Evolutionary conservation across 2,113 vertebrate genomes (phyloP), one percentile per base, ranked within the genome.

Genomic region (Scytalopus superciliaris): DNA sequence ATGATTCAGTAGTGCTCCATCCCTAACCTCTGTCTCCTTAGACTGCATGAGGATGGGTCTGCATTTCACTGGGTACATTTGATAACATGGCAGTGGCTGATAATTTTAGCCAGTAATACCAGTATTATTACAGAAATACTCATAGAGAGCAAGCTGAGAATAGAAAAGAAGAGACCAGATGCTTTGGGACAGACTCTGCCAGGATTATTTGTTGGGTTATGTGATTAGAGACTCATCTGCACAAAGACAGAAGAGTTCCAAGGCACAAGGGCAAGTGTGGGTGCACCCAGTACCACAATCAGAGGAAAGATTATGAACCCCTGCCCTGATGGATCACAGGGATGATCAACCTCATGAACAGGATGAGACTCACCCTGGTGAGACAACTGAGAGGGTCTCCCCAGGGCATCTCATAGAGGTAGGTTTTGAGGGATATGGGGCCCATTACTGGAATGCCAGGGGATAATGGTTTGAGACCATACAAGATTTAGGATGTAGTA

Each of bases 351-450:
- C 8, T 52, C 45, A 23, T 7, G 12, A 30, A 14, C 66, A 73
- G 67, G 11, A 19, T 37, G 35, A 62, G 10, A 53, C 23, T 12
- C 42, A 52, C 25, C 33, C 44, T 0, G 1, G n/a, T 27, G 24
- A 39, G 10, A 17, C 17, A 64, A n/a, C 0, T 0, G 2, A 35
- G 39, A 60, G 45, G 22, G 1, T 47, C 6, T 66, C n/a, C 30
- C 10, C 11, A 6, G 30, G 45, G 25, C 18, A 67, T 18, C 30
- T 72, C 52, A 47, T 2, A 33, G 30, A 49, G 6, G 18, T 13
- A 44, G 19, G 21, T 31, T 10, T 24, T 17, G 40, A 7, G 27
- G 28, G 4, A 28, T 33, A 39, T 2, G 1, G 49, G 55, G 19
- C 23, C 62, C 4, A 8, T 40, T 89, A 9, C 12, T 45, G 62